Conservation (phyloP, 2,113 vertebrate species). For the Emydura subglobosa region DNA sequence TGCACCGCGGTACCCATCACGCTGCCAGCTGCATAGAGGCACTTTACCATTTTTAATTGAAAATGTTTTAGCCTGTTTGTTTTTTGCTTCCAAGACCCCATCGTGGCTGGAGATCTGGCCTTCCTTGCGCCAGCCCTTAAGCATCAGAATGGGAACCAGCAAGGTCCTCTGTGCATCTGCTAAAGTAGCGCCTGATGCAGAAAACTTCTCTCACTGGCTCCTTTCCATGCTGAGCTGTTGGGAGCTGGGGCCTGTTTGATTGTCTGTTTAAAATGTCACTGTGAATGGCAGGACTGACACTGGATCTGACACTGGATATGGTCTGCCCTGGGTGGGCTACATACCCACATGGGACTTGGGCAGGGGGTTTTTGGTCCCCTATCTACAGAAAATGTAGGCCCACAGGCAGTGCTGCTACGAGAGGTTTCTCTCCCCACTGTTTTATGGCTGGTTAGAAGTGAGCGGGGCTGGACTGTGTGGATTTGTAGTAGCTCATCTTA, state of each 20-base stretch:
- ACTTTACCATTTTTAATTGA: background rate
- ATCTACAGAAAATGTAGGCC: too few species aligned
- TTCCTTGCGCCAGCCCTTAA: background rate
- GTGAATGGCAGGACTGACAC: fast-evolving
- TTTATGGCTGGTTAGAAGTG: background rate
- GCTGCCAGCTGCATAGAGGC: background rate
- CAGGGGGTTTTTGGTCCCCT: background rate
- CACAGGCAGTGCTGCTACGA: background rate
- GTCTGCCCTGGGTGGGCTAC: fast-evolving
- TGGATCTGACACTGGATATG: fast-evolving
- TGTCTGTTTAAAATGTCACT: fast-evolving
- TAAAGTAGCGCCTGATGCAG: fast-evolving
- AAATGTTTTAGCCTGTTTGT: background rate
- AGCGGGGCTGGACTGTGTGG: background rate
- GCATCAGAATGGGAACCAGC: background rate
- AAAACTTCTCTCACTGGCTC: fast-evolving
- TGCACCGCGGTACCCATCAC: background rate
- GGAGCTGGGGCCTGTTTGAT: fast-evolving
- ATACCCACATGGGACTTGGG: background rate
- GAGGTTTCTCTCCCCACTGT: too few species aligned
- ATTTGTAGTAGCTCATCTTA: fast-evolving
- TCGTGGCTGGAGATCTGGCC: background rate
- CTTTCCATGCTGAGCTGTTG: fast-evolving
- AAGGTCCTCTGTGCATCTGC: fast-evolving
- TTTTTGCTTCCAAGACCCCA: background rate